Percentiles rank a stretch among this genome's conserved stretches.
phyloP scores from a whole-genome alignment of 2,888 invertebrate species.

The Platerodrilus igneus region DNA sequence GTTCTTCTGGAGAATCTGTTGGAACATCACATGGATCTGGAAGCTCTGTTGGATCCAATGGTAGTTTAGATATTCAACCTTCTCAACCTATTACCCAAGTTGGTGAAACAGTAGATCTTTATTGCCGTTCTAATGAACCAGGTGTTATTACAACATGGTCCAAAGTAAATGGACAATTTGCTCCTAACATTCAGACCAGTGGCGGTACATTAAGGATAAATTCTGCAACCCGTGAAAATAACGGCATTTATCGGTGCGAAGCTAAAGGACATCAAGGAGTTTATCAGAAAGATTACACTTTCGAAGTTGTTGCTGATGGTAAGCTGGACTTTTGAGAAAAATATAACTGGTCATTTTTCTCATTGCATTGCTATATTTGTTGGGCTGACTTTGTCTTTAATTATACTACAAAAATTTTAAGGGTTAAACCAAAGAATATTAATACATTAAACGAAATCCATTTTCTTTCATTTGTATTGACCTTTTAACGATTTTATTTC shows the following conservation, averaged over 20 bases:
- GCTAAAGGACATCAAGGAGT: conserved; percentile 47
- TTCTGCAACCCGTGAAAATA: conserved; percentile 57
- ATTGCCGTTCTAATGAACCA: conserved; percentile 57
- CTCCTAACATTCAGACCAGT: conserved; percentile 55
- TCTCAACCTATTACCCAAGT: conserved; percentile 50
- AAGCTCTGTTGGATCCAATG: neutral
- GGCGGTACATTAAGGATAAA: conserved; percentile 55
- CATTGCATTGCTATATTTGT: no score
- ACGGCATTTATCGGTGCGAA: conserved; percentile 65
- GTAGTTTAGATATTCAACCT: conserved; percentile 38
- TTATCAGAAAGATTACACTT: conserved; percentile 55
- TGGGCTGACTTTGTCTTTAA: no score
- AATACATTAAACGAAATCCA: no score
- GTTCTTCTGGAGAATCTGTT: no score
- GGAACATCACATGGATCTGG: conserved; percentile 2
- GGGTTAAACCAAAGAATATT: no score
- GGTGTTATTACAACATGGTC: conserved; percentile 59
- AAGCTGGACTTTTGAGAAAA: conserved; percentile 31
- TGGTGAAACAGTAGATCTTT: conserved; percentile 60
- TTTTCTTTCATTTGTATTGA: no score
- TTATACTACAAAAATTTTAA: no score
- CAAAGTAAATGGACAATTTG: conserved; percentile 54
- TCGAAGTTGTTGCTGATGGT: conserved; percentile 59
- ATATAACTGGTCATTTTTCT: conserved; percentile 2
- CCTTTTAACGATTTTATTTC: no score